Evolutionary conservation across 2,888 invertebrate genomes (phyloP), one percentile per base, ranked within the genome.

Genomic region (Pollenia angustigena): DNA sequence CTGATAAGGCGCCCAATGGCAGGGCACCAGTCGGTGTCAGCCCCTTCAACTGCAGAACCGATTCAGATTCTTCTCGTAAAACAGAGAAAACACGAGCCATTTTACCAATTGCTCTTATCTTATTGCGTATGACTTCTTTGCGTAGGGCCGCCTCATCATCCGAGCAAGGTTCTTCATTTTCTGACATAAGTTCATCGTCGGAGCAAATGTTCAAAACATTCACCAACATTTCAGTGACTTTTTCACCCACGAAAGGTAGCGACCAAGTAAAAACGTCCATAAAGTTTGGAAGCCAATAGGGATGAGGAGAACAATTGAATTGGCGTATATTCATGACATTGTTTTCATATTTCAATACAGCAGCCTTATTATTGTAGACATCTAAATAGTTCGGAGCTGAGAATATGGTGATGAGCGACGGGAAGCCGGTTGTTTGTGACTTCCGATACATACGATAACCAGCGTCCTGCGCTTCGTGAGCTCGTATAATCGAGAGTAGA

Each of bases 191-290:
- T 94, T 99, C 99, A 94, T 99, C 99, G 94, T 99, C 99, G 91
- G 99, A 99, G 94, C 99, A 99, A 93, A 99, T 99, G 95, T 98
- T 99, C 94, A 99, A 95, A 89, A 99, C 99, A 95, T 99, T 99
- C 91, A 99, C 99, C 94, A 99, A 95, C 99, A 99, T 99, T 95
- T 99, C 99, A 91, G 99, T 99, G 89, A 99, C 99, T 84, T 96
- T 99, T 94, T 99, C 99, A 89, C 99, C 99, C 89, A 99, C 99
- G 94, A 99, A 99, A 90, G 99, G 99, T 94, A 99, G 95, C 90
- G 99, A 99, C 99, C 99, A 99, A 91, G 99, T 99, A 95, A 99
- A 99, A 87, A 99, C 99, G 94, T 99, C 99, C 99, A 99, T 99
- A 94, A 99, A 99, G 94, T 99, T 99, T 91, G 99, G 99, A 94